phyloP scores from a whole-genome alignment of 2,888 invertebrate species.

The Branchinecta sandiegonensis region DNA sequence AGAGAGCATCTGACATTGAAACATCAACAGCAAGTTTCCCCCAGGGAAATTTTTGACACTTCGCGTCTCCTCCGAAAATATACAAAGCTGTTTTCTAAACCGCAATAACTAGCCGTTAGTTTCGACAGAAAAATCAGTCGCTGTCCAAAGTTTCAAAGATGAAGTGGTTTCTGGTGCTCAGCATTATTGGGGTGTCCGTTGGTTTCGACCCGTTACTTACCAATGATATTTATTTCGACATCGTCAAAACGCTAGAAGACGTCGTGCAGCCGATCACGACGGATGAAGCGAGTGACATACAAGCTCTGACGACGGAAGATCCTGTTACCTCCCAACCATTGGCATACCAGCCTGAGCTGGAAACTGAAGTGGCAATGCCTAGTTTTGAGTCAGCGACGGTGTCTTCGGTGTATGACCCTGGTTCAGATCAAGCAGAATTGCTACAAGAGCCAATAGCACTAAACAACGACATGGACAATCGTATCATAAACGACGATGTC shows the following conservation, averaged over 20 bases:
- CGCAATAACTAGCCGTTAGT: neutral
- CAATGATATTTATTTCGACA: neutral
- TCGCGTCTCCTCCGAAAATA: neutral
- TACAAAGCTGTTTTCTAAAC: slow-evolving; percentile 14
- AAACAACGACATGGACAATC: neutral
- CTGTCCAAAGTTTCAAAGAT: neutral
- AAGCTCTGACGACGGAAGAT: neutral
- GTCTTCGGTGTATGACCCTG: neutral
- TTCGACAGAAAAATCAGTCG: slow-evolving; percentile 2
- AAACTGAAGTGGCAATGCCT: neutral
- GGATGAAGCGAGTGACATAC: neutral
- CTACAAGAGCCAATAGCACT: neutral
- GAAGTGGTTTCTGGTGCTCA: neutral
- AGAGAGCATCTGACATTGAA: neutral
- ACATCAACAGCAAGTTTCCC: neutral
- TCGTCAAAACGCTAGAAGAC: neutral
- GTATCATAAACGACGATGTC: neutral
- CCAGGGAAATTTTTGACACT: no score
- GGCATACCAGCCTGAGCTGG: neutral
- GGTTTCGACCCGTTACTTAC: neutral
- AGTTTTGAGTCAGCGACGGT: neutral
- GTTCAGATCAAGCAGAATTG: no score
- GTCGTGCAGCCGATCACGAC: neutral
- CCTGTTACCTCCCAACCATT: no score
- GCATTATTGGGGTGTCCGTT: slow-evolving; percentile 3